phyloP scores from a whole-genome alignment of 2,113 vertebrate species.

The Hoplias malabaricus region DNA sequence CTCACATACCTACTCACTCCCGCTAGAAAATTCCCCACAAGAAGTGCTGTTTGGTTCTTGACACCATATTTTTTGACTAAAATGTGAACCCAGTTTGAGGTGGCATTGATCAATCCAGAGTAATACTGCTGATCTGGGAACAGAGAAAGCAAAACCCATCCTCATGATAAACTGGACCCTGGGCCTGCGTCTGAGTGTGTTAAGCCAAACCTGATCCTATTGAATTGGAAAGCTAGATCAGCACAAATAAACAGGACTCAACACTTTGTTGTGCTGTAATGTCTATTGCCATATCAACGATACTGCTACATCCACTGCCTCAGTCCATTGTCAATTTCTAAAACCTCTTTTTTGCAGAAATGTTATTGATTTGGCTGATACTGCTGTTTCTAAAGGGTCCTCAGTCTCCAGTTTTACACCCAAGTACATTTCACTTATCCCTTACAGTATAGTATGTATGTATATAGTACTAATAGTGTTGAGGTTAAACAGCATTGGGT shows the following conservation, averaged over 20 bases:
- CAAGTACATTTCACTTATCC: too few species aligned
- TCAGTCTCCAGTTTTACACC: not conserved
- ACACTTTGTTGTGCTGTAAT: not conserved
- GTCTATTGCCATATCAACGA: not conserved
- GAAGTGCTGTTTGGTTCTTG: too few species aligned
- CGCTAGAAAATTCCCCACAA: too few species aligned
- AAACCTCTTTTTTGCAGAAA: not conserved
- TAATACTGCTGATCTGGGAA: too few species aligned
- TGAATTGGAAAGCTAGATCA: not conserved
- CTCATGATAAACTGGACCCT: not conserved
- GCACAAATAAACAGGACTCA: not conserved
- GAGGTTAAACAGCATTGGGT: too few species aligned
- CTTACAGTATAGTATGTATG: too few species aligned
- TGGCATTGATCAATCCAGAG: too few species aligned
- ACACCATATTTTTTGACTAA: too few species aligned
- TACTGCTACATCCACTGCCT: not conserved
- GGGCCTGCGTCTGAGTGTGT: not conserved
- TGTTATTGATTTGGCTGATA: not conserved
- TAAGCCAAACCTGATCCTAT: not conserved
- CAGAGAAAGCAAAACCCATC: too few species aligned
- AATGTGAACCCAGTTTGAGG: too few species aligned
- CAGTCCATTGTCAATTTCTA: not conserved
- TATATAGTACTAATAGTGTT: too few species aligned
- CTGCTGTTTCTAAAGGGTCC: not conserved
- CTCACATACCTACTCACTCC: too few species aligned